Evolutionary conservation across 2,797 vertebrate species (phyloP), one percentile per base, ranked within the genome.

Genomic region (Euthynnus affinis): DNA sequence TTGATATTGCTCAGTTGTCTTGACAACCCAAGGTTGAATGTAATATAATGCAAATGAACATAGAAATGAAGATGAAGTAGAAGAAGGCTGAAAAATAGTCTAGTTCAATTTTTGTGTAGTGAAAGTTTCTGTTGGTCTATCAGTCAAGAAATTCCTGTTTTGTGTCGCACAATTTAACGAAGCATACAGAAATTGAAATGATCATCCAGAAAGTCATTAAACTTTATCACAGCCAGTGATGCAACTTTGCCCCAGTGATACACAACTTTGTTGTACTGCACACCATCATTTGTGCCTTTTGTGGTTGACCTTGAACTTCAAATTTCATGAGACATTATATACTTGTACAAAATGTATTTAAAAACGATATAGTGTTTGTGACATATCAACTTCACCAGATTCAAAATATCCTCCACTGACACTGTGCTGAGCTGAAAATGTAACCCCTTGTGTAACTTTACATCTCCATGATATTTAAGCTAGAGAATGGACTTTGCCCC

Each of bases 401-500:
- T 32, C 32, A 60, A 76, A 71, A 71, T 68, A 72, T 61, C 49
- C 42, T 58, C 17, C 17, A 55, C 63, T 76, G 77, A 80, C 22
- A 51, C 37, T 22, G 17, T 72, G 66, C 63, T 61, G 57, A 69
- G 46, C 23, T 0, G 0, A 59, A 80, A 82, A 83, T 66, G 13
- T 52, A 64, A 51, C 22, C 66, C 25, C 34, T 83, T 87, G 68
- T 82, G 65, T 49, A 87, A 84, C 77, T 81, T 80, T 76, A 80
- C 82, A 87, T 88, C 17, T 60, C 60, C 49, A 63, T 80, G 60
- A 89, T 80, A 84, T 89, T 83, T 86, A 81, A 82, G 78, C 32
- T 77, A 44, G 66, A 80, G 69, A 62, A 25, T 52, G 80, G 86
- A 92, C 89, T 89, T 89, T 89, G 84, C 67, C 52, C 77, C 55